Evolutionary conservation across 2,113 vertebrate genomes (phyloP), one percentile per base, ranked within the genome.

Genomic region (Garra rufa): DNA sequence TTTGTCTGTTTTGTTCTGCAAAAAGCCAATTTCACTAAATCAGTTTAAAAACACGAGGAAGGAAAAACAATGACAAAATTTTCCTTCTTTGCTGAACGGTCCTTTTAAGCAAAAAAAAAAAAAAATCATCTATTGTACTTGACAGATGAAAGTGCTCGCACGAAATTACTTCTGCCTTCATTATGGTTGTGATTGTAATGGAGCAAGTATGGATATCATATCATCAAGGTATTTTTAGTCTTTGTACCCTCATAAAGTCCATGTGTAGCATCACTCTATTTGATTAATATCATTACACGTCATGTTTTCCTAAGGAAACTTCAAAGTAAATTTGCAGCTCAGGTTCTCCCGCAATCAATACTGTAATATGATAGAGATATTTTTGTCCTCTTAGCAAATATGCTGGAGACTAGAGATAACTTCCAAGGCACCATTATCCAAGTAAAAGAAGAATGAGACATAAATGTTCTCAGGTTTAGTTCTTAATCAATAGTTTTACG

Each of bases 341-440:
- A 70, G 19, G 65, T 81, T 81, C 78, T 48, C 15, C 57, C 76
- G 43, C 63, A 81, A 81, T 81, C 79, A 70, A 81, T 81, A 81
- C 44, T n/a, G 79, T 81, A 55, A 81, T 52, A 17, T 24, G 65
- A 81, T 50, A n/a, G 73, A 65, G 73, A 67, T 76, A 67, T 76
- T 76, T 67, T 76, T 34, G 61, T 76, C 71, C 52, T 76, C 48
- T 50, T 76, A 46, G 70, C 48, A 59, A 46, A 81, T 69, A 48
- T 30, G 82, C 24, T 76, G 21, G 55, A 11, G 19, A 50, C 71
- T 50, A 34, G 21, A 76, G 44, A 65, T 38, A 75, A 50, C 43
- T 30, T 70, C 30, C 65, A 41, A 80, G 26, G 26, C 78, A 28
- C 28, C 79, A 80, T 67, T 67, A 70, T 52, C 19, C 63, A 81